Evolutionary conservation across 2,113 vertebrate genomes (phyloP), one percentile per base, ranked within the genome.

Genomic region (Neomonachus schauinslandi): DNA sequence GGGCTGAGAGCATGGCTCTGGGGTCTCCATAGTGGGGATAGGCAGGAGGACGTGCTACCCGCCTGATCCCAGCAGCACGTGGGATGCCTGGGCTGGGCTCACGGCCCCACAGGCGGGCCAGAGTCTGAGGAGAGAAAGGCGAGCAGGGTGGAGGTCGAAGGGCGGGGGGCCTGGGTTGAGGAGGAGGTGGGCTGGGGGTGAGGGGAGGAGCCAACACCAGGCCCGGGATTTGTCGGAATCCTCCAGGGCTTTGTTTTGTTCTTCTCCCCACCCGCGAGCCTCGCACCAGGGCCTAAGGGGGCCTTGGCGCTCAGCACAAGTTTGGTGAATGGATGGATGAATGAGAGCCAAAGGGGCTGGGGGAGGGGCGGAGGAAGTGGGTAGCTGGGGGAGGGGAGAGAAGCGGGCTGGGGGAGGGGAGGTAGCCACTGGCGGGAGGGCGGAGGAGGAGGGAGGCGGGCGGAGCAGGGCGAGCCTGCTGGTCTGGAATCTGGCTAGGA

Each of bases 311-410:
- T 79, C 67, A 36, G 92, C 12, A 9, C 49, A 86, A 91, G n/a
- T 87, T 76, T 65, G 13, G 79, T 92, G 96, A 96, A 95, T 63
- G 97, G 92, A 80, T 39, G 71, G 90, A 80, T 95, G 90, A 95
- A 97, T 91, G 95, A 90, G 82, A 39, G 65, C 13, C 18, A 65
- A 57, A 42, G 55, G 88, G 93, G 36, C 57, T 31, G 91, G 91
- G 77, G 92, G 82, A 84, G 72, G 96, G 84, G 81, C 24, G 0
- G 83, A 90, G 93, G 71, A 90, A 93, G 69, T 93, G 13, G 76
- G 83, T 42, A 16, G 67, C 22, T 28, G 77, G 89, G 61, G 72
- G 36, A 65, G n/a, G 61, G 61, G 77, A 71, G 77, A 22, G 33
- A 28, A 26, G 65, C 7, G 2, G 14, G 28, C 22, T 57, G 39